phyloP scores from a whole-genome alignment of 1,140 invertebrate genomes.

The Meloidogyne exigua region DNA sequence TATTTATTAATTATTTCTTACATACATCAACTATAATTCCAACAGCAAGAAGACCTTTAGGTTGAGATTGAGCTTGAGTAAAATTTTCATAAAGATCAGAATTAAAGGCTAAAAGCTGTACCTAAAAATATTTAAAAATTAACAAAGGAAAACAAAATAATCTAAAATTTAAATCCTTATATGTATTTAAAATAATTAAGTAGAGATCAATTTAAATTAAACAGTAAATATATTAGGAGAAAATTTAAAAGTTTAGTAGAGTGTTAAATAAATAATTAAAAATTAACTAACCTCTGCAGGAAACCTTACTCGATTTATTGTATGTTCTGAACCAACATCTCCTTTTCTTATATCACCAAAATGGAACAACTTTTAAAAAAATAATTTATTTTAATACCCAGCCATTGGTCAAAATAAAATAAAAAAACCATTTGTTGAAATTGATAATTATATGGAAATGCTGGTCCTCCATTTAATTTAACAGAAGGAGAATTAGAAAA shows the following conservation, averaged over 20 bases:
- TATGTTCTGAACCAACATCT: slow-evolving; percentile 82
- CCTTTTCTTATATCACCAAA: slow-evolving; percentile 81
- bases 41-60: slow-evolving; percentile 85
- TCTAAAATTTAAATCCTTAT: too few species aligned
- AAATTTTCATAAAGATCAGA: slow-evolving; percentile 93
- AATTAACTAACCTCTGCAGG: slow-evolving; percentile 77
- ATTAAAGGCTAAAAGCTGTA: slow-evolving; percentile 81
- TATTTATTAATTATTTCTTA: background rate
- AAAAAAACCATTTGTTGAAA: slow-evolving; percentile 71
- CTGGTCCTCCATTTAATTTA: slow-evolving; percentile 77
- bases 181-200: too few species aligned
- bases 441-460: slow-evolving; percentile 81
- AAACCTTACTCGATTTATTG: slow-evolving; percentile 83
- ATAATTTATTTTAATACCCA: too few species aligned
- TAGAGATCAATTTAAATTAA: too few species aligned
- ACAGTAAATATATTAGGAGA: too few species aligned
- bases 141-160: too few species aligned
- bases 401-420: background rate
- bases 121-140: slow-evolving; percentile 68
- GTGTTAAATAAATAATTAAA: too few species aligned
- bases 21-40: slow-evolving; percentile 86
- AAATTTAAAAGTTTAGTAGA: too few species aligned
- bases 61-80: slow-evolving; percentile 78
- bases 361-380: slow-evolving; percentile 69
- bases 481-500: slow-evolving; percentile 73